Evolutionary conservation across 2,797 vertebrate species (phyloP).

Genomic region (Vespertilio murinus): DNA sequence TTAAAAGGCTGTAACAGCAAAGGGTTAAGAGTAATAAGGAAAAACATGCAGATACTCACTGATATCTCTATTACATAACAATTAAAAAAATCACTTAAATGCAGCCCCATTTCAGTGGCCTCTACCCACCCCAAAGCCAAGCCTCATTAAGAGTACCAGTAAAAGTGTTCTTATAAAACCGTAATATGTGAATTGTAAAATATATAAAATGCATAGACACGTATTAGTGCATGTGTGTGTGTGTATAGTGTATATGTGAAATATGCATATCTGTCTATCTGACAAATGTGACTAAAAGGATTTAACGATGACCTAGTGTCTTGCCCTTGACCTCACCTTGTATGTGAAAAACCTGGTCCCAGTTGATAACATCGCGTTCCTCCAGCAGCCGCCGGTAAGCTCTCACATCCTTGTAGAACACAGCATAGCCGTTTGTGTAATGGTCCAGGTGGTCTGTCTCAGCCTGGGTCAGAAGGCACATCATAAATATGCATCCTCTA

Average conservation of each 20-base stretch:
- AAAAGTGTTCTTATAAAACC: not conserved
- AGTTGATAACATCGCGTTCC: conserved; percentile 73
- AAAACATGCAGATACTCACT: not conserved
- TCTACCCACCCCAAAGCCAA: not conserved
- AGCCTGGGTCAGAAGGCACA: conserved; percentile 57
- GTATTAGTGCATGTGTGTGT: not conserved
- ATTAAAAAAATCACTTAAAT: not conserved
- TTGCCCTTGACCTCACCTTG: conserved; percentile 73
- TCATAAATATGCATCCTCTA: not conserved
- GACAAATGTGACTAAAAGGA: not conserved
- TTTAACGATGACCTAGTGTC: not conserved
- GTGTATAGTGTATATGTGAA: not conserved
- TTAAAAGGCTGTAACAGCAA: not conserved
- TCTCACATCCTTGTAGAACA: conserved; percentile 77
- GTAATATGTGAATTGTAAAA: not conserved
- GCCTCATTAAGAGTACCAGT: not conserved
- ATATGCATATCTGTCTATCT: not conserved
- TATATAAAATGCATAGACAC: not conserved
- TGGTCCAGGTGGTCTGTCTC: conserved; percentile 73
- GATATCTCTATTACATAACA: not conserved
- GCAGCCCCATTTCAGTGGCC: not conserved
- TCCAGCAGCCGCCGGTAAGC: conserved; percentile 68
- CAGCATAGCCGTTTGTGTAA: conserved; percentile 79
- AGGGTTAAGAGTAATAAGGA: not conserved
- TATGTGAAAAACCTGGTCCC: conserved; percentile 80